phyloP scores from a whole-genome alignment of 2,113 vertebrate species.

The Oceanites oceanicus region DNA sequence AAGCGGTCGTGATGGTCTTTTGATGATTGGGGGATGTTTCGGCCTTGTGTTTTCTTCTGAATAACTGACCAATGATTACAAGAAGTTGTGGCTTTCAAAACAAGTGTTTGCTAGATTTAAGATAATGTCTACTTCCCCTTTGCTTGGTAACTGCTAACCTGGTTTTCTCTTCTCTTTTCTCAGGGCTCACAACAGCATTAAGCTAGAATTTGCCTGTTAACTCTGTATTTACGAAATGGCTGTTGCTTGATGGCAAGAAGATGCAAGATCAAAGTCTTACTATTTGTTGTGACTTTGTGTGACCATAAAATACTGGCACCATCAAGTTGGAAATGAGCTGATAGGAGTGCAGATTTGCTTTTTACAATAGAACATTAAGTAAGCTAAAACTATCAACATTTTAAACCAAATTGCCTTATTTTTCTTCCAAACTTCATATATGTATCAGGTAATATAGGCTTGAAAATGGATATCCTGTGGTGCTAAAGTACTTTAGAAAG shows the following conservation, averaged over 20 bases:
- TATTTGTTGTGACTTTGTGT: conserved; percentile 64
- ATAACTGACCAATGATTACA: neutral
- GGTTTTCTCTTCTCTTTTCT: conserved; percentile 26
- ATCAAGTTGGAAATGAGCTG: conserved; percentile 61
- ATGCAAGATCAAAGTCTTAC: conserved; percentile 67
- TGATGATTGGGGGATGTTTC: neutral
- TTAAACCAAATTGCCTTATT: conserved; percentile 93
- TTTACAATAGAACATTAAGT: conserved; percentile 81
- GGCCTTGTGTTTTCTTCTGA: neutral
- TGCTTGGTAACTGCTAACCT: neutral
- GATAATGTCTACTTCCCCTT: neutral
- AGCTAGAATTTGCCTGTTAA: conserved; percentile 49
- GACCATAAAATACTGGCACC: conserved; percentile 70
- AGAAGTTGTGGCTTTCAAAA: neutral
- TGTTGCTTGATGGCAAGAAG: conserved; percentile 62
- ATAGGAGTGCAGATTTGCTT: conserved; percentile 77
- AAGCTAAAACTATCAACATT: conserved; percentile 84
- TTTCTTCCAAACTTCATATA: conserved; percentile 87
- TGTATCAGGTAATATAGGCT: conserved; percentile 92
- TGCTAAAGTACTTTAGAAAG: conserved; percentile 88
- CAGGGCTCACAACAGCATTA: conserved; percentile 96
- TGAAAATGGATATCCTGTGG: conserved; percentile 92
- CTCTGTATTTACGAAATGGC: conserved; percentile 56
- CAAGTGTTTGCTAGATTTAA: neutral
- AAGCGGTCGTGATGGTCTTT: neutral